Base-by-base conservation (phyloP, 2,797 vertebrate species). In the Centroberyx gerrardi region DNA sequence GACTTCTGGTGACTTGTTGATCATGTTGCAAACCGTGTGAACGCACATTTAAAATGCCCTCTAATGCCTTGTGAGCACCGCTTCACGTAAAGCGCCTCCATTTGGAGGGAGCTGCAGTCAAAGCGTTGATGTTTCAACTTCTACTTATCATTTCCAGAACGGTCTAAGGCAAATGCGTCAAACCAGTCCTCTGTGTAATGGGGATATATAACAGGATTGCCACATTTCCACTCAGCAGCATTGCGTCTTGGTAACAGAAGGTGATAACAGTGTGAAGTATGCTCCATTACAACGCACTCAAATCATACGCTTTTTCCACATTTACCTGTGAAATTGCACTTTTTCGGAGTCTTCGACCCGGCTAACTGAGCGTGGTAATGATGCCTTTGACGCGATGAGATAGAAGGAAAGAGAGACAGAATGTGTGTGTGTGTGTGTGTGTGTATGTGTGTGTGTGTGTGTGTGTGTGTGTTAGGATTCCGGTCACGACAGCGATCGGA, bases 401-500 rank as follows among this genome's bases (percentile, higher is more conserved):
- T 42, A 27, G 56, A 55, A 40, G 31, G 31, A 33, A 6, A 29
- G 51, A 62, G 12, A n/a, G n/a, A n/a, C n/a, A 42, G 17, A 5
- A 8, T 33, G 31, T 40, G 15, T 46, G 22, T 48, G n/a, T n/a
- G n/a, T n/a, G n/a, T n/a, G n/a, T n/a, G n/a, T n/a, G 5, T 27
- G 28, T 59, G 27, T 68, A 40, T 66, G 54, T 46, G 31, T 53
- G 59, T 36, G 49, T 67, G 17, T 33, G 22, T 56, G 58, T 56
- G 44, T 44, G 17, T 42, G 29, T 66, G 36, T 29, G 10, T 22
- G 59, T 46, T 51, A 62, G 13, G 29, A 79, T 68, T 73, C 52
- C 14, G 64, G 76, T 63, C 64, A 73, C 36, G 14, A 18, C 44
- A 46, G 27, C 46, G n/a, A 29, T 52, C 14, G 18, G 51, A 56